Base-by-base conservation (phyloP, 2,113 vertebrate genomes). In the Euleptes europaea region DNA sequence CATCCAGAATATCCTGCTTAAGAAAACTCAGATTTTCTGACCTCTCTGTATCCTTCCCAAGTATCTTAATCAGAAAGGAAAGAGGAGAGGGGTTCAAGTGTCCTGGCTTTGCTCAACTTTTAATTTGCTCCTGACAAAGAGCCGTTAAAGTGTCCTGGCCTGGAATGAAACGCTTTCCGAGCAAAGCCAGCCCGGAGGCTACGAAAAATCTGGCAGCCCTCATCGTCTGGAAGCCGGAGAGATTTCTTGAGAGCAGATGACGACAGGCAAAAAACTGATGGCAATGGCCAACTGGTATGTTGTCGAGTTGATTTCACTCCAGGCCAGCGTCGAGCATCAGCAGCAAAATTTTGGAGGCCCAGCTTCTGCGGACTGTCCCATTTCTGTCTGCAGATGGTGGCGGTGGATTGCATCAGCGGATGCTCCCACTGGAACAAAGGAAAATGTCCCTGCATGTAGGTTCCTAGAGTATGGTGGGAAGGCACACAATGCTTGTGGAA, bases 111-210 rank as follows among this genome's bases (percentile, higher is more conserved):
- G 69, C 33, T 5, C 6, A 47, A 38, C 14, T 47, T 19, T 69
- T n/a, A 42, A 73, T 74, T 74, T 23, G 84, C 83, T 67, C 8
- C 33, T 87, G 42, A 54, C 1, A 76, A 90, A 83, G 5, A 54
- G n/a, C 54, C 5, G 26, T 15, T 35, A 44, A 23, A 72, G 3
- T 67, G 78, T 0, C 33, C 88, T 15, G 40, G 65, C 63, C 86
- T 31, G 11, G 70, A 38, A 28, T 75, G 80, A 90, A 83, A 71
- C 38, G 3, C n/a, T 23, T 31, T 47, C 11, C 77, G 3, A 49
- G 4, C 0, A 81, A 8, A 26, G 54, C 49, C 88, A 28, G 54
- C 38, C 71, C 86, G 49, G 0, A 0, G 80, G 65, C 5, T n/a
- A 51, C 1, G 1, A 70, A 35, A 15, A 85, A 31, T 14, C 57